phyloP scores from a whole-genome alignment of 1,140 invertebrate genomes.

The Lanistes nyassanus region DNA sequence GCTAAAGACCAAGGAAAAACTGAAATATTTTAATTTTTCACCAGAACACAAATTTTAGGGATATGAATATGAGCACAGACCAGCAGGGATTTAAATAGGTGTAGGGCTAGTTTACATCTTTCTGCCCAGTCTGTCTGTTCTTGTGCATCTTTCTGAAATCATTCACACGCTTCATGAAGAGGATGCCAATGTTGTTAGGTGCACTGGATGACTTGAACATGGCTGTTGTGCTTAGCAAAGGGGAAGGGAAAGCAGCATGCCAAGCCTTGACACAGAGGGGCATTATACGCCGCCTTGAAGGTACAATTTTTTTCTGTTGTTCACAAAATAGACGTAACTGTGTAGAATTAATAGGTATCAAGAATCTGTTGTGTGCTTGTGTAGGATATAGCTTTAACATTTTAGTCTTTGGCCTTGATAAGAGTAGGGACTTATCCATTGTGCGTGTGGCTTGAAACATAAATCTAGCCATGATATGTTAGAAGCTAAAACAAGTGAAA shows the following conservation, averaged over 20 bases:
- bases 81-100: not conserved
- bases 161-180: not conserved
- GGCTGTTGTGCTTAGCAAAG: slow-evolving; percentile 74
- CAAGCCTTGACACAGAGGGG: slow-evolving; percentile 86
- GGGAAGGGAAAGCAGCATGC: slow-evolving; percentile 73
- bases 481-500: too few species aligned
- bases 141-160: too few species aligned
- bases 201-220: slow-evolving; percentile 80
- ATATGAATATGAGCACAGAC: not conserved
- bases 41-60: not conserved
- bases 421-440: not conserved
- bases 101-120: not conserved
- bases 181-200: slow-evolving; percentile 69
- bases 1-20: too few species aligned
- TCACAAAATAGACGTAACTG: not conserved
- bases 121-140: too few species aligned
- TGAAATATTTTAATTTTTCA: too few species aligned
- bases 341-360: not conserved
- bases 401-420: not conserved
- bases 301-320: slow-evolving; percentile 31
- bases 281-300: slow-evolving; percentile 74
- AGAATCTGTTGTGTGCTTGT: not conserved
- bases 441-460: not conserved
- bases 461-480: not conserved
- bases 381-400: not conserved